A percentile compares a stretch with the other conserved stretches of the same genome.
Conservation (phyloP, 2,888 invertebrate species). For the Pelosia muscerda region DNA sequence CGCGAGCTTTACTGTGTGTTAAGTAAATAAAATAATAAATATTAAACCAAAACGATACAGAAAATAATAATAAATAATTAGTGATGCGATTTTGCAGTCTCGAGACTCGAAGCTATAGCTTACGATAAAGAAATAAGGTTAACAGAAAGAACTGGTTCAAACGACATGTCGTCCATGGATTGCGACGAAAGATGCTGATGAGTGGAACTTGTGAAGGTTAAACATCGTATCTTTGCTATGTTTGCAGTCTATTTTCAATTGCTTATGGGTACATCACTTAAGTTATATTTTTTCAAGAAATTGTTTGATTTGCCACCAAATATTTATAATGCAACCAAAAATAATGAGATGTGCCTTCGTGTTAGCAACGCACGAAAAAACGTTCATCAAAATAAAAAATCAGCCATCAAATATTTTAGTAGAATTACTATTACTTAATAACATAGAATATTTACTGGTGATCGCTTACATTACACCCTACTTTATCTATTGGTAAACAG, state of each 20-base stretch:
- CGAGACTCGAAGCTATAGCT: constrained; percentile 57
- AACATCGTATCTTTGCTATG: constrained; percentile 44
- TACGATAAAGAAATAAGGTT: constrained; percentile 68
- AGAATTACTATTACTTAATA: too few relatives aligned
- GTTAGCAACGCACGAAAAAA: too few relatives aligned
- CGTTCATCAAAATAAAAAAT: too few relatives aligned
- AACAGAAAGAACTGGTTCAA: constrained; percentile 62
- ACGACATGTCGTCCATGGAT: constrained; percentile 70
- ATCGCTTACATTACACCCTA: too few relatives aligned
- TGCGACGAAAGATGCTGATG: constrained; percentile 70
- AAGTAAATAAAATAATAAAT: constrained; percentile 10
- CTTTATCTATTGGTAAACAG: too few relatives aligned
- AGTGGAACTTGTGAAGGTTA: constrained; percentile 56
- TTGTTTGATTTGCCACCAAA: too few relatives aligned
- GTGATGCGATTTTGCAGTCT: constrained; percentile 66
- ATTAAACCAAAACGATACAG: constrained; percentile 27
- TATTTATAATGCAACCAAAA: too few relatives aligned
- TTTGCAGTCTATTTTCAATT: constrained; percentile 23
- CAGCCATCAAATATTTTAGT: too few relatives aligned
- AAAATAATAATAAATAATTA: constrained; percentile 66
- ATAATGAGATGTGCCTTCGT: too few relatives aligned
- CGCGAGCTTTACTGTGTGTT: background rate
- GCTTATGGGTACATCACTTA: background rate
- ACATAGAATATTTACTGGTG: too few relatives aligned
- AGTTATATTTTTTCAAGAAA: too few relatives aligned